phyloP scores from a whole-genome alignment of 2,113 vertebrate species.

The Chrysemys picta region DNA sequence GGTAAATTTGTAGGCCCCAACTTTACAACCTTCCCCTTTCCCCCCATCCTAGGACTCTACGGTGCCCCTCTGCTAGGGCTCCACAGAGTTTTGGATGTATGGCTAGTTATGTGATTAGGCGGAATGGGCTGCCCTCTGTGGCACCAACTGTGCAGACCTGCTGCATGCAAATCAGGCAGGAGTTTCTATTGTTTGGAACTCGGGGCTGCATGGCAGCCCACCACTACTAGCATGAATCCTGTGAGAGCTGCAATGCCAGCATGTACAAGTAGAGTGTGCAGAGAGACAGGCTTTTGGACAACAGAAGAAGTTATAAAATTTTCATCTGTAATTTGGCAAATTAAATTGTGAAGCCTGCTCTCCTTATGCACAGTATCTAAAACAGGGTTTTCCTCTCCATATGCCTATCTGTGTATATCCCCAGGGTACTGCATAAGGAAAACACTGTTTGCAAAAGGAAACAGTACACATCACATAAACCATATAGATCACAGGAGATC shows the following conservation, averaged over 20 bases:
- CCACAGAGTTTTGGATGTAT: not conserved
- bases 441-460: too few relatives aligned
- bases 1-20: not conserved
- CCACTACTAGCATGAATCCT: not conserved
- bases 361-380: not conserved
- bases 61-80: not conserved
- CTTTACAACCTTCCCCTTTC: not conserved
- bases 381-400: too few relatives aligned
- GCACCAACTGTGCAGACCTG: not conserved
- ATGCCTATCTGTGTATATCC: too few relatives aligned
- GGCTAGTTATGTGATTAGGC: not conserved
- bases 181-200: not conserved
- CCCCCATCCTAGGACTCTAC: not conserved
- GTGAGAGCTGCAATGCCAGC: too few relatives aligned
- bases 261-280: too few relatives aligned
- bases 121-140: not conserved
- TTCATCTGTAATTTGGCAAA: not conserved
- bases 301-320: not conserved
- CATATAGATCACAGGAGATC: not conserved
- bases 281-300: too few relatives aligned
- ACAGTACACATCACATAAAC: too few relatives aligned
- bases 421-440: too few relatives aligned
- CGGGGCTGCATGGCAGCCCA: not conserved
- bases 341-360: not conserved
- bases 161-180: not conserved